These are phyloP conservation scores for Salvator merianae DNA, from an alignment of 2,113 vertebrate genomes.

Conservation along the genomic window DNA sequence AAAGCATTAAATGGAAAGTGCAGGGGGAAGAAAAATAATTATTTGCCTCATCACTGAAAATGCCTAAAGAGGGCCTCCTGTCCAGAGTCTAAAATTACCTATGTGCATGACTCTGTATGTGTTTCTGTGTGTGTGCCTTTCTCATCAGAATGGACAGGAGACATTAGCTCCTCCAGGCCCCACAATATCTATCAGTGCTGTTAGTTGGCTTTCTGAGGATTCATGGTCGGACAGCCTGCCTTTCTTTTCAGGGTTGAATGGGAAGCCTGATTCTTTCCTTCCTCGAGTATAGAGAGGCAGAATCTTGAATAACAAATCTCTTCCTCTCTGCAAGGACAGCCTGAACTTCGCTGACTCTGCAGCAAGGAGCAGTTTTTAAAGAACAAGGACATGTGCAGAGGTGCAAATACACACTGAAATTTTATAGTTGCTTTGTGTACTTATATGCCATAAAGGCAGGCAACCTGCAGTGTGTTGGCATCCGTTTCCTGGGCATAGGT, in stretches of 20 bases:
- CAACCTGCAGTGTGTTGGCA: background rate
- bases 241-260: background rate
- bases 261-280: background rate
- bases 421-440: background rate
- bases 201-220: background rate
- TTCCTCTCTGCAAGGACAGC: no score
- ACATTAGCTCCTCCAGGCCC: background rate
- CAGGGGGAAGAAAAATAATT: no score
- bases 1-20: no score
- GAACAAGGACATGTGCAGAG: background rate
- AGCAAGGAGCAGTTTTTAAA: background rate
- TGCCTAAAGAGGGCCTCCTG: no score
- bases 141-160: no score
- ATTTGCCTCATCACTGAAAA: no score
- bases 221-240: background rate
- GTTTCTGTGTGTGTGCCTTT: no score
- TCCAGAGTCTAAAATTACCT: no score
- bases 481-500: background rate
- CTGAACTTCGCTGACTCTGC: background rate
- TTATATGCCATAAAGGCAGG: background rate
- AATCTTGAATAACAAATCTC: background rate
- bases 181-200: background rate
- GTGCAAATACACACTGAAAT: background rate
- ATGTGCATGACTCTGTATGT: no score
- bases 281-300: background rate